phyloP scores from a whole-genome alignment of 2,888 invertebrate genomes.

The Scaptomyza tumidula region DNA sequence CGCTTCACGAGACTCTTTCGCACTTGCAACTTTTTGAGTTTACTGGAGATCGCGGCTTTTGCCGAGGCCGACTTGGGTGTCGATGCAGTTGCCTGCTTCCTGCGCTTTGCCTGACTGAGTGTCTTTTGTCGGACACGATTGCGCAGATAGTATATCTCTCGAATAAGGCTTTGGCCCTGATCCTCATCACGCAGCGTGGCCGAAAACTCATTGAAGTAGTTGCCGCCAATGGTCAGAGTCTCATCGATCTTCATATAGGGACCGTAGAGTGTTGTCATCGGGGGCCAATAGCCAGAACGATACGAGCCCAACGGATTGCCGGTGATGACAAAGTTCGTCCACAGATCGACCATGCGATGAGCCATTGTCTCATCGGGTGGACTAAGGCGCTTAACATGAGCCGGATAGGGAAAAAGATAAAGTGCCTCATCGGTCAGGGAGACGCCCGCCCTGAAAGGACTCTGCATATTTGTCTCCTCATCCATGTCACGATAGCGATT shows the following conservation, averaged over 20 bases:
- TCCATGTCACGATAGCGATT: constrained; percentile 84
- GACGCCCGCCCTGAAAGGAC: constrained; percentile 85
- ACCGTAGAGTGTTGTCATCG: constrained; percentile 83
- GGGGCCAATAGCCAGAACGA: constrained; percentile 82
- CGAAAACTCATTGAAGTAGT: constrained; percentile 82
- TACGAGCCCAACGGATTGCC: constrained; percentile 80
- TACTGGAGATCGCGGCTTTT: constrained; percentile 17
- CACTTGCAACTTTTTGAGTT: constrained; percentile 37
- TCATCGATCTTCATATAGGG: constrained; percentile 84
- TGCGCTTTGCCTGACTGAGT: constrained; percentile 36
- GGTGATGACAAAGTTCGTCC: constrained; percentile 83
- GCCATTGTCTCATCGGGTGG: constrained; percentile 83
- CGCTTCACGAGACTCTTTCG: constrained; percentile 68
- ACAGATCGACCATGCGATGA: constrained; percentile 84
- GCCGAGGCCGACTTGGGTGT: neutral
- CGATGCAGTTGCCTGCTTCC: constrained; percentile 26
- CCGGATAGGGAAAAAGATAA: constrained; percentile 85
- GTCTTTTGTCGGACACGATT: constrained; percentile 52
- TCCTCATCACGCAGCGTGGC: constrained; percentile 80
- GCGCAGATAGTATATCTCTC: constrained; percentile 76
- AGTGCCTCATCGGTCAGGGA: constrained; percentile 87
- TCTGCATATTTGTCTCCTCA: constrained; percentile 83
- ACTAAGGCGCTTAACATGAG: constrained; percentile 81
- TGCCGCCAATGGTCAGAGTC: constrained; percentile 78
- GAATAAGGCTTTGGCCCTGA: constrained; percentile 71